Conservation (phyloP, 2,113 vertebrate species). For the Struthio camelus region DNA sequence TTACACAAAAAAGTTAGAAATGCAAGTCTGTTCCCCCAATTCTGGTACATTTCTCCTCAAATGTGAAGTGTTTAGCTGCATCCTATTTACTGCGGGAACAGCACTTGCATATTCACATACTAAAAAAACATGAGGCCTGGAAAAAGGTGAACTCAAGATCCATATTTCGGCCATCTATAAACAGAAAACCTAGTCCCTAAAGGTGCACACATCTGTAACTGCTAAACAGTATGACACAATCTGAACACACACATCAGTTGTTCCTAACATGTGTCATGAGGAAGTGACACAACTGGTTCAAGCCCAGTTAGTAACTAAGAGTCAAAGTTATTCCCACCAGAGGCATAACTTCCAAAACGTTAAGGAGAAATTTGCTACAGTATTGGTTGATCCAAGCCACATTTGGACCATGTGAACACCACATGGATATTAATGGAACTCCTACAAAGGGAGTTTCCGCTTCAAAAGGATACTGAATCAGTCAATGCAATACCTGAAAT, state of each 20-base stretch:
- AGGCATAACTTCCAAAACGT: not conserved
- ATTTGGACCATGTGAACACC: not conserved
- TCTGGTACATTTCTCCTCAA: not conserved
- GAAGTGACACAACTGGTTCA: not conserved
- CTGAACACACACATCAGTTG: not conserved
- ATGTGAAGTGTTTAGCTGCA: not conserved
- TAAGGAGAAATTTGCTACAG: not conserved
- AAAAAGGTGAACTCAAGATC: not conserved
- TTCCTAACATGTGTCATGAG: rapidly evolving
- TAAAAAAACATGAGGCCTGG: not conserved
- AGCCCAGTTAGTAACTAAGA: not conserved
- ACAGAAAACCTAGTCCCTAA: not conserved
- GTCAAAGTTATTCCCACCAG: not conserved
- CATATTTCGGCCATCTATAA: not conserved
- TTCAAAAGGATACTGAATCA: not conserved
- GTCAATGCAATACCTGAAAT: not conserved
- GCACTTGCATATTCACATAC: not conserved
- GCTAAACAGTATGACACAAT: not conserved
- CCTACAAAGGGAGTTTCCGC: not conserved
- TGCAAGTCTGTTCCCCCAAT: not conserved
- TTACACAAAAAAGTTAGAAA: not conserved
- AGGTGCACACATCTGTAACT: not conserved
- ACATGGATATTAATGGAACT: not conserved
- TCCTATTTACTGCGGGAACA: not conserved
- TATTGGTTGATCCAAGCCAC: not conserved